Evolutionary conservation across 2,797 vertebrate genomes (phyloP).

Genomic region (Cynodonichthys magdalenae): DNA sequence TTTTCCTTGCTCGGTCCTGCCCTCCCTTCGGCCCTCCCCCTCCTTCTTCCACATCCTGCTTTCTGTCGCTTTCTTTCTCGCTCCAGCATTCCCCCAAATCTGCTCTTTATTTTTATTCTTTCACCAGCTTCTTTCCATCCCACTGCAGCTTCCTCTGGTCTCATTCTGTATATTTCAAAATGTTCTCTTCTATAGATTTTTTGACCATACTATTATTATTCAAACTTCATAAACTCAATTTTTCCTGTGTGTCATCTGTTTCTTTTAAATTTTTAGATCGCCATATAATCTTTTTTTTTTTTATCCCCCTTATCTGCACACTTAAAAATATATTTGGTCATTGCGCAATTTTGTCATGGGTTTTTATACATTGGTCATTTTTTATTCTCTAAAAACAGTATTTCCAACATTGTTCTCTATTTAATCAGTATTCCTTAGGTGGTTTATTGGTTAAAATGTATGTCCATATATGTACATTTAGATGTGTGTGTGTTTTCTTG

Average conservation of each 20-base stretch:
- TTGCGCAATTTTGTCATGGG: too few relatives aligned
- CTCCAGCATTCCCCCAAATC: conserved; percentile 26
- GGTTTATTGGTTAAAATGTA: conserved; percentile 7
- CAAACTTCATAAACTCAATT: conserved; percentile 5
- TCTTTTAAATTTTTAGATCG: conserved; percentile 6
- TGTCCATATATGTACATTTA: not conserved
- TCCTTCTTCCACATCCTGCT: conserved; percentile 20
- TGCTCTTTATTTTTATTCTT: conserved; percentile 13
- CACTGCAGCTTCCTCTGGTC: conserved; percentile 30
- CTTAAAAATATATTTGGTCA: not conserved
- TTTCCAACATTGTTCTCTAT: conserved; percentile 4
- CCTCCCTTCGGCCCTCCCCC: conserved; percentile 12
- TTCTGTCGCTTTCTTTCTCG: conserved; percentile 27
- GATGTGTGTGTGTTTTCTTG: not conserved
- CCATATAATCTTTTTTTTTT: not conserved
- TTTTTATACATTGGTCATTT: not conserved
- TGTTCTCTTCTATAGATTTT: not conserved
- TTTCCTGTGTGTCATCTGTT: not conserved
- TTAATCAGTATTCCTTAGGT: conserved; percentile 10
- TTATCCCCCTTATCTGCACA: not conserved
- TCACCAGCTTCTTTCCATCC: conserved; percentile 30
- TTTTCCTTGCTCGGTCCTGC: conserved; percentile 27
- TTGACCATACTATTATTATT: not conserved
- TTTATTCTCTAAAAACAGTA: not conserved
- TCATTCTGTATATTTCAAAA: conserved; percentile 33